These are phyloP conservation scores for Ramphastos sulfuratus DNA, from an alignment of 2,113 vertebrate genomes.

Conservation along the genomic window DNA sequence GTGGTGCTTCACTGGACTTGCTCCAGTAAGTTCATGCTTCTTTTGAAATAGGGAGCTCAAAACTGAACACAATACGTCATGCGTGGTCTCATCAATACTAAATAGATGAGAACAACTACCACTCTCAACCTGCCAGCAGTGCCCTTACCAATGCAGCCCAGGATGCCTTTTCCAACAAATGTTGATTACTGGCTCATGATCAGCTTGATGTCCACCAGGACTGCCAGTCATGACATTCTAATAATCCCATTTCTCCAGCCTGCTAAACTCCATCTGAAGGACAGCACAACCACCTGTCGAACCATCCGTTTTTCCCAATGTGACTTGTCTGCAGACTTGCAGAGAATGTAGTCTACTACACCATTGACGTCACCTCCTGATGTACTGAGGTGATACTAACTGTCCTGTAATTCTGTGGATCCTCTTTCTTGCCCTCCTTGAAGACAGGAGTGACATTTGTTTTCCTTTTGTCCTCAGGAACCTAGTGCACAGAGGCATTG, in stretches of 20 bases:
- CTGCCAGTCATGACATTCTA: background rate
- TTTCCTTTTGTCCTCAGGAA: background rate
- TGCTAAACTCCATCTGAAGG: background rate
- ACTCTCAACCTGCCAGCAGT: background rate
- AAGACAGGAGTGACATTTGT: no score
- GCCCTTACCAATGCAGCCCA: background rate
- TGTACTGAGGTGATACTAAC: background rate
- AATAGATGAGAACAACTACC: background rate
- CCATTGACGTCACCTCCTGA: background rate
- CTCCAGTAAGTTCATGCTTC: background rate
- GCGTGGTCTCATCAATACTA: background rate
- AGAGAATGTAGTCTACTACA: background rate
- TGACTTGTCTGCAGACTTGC: background rate
- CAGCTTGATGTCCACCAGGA: background rate
- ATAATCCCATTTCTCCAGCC: background rate
- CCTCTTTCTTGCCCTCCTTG: no score
- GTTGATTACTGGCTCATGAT: background rate
- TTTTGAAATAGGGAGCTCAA: background rate
- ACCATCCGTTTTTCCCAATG: background rate
- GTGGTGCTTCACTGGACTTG: background rate
- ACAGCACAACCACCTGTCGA: background rate
- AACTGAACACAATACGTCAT: background rate
- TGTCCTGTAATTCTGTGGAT: background rate
- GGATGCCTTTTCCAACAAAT: background rate
- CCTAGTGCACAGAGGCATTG: background rate